These are phyloP conservation scores for Fringilla coelebs DNA, from an alignment of 2,797 vertebrate species.

Conservation along the genomic window DNA sequence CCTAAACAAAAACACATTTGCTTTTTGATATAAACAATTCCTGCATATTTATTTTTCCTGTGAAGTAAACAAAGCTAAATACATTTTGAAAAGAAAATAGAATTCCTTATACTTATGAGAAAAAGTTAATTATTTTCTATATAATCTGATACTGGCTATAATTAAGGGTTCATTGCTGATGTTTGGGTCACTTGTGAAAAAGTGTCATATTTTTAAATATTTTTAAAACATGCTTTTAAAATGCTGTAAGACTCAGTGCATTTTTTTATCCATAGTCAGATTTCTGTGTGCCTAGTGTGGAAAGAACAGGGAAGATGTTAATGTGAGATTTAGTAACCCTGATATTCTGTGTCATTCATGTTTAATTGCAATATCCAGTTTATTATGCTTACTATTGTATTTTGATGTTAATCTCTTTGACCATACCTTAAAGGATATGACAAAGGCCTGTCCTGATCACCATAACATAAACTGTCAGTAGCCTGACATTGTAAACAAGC, in stretches of 20 bases:
- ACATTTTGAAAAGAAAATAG: not conserved
- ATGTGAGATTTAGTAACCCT: not conserved
- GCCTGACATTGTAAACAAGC: not conserved
- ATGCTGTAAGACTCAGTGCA: not conserved
- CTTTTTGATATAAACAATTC: constrained; percentile 40
- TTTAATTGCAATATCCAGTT: constrained; percentile 29
- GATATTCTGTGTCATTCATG: constrained; percentile 3
- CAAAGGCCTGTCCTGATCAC: not conserved
- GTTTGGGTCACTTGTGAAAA: not conserved
- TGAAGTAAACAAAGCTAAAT: constrained; percentile 10
- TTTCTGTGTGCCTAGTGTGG: not conserved
- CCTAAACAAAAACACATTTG: not conserved
- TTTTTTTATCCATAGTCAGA: not conserved
- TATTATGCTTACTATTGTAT: not conserved
- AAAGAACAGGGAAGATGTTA: not conserved
- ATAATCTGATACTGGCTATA: not conserved
- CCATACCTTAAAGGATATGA: not conserved
- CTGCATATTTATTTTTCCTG: not conserved
- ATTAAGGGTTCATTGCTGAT: not conserved
- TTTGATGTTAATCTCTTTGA: not conserved
- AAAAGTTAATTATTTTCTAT: constrained; percentile 35
- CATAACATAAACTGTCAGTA: not conserved
- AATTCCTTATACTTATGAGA: not conserved
- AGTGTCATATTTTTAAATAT: not conserved
- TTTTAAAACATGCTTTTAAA: not conserved